These are phyloP conservation scores for Eupristina koningsbergeri DNA, from an alignment of 1,140 invertebrate species.

Conservation along the genomic window DNA sequence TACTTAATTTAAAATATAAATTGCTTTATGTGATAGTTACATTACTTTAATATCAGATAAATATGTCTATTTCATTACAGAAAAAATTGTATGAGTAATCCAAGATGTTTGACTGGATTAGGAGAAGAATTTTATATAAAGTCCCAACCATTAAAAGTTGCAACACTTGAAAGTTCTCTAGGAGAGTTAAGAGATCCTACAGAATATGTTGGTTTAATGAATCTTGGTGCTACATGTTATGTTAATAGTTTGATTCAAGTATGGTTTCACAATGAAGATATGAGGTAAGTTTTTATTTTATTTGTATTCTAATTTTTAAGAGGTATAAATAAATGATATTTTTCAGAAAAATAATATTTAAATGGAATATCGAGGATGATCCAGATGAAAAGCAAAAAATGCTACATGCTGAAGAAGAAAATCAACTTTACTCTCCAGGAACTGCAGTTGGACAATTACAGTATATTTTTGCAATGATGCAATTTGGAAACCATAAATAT, in stretches of 20 bases:
- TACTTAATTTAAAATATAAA: not conserved
- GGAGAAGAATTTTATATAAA: slow-evolving; percentile 75
- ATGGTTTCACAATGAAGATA: slow-evolving; percentile 81
- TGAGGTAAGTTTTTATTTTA: slow-evolving; percentile 69
- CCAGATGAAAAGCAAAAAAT: slow-evolving; percentile 68
- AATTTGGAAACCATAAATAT: slow-evolving; percentile 75
- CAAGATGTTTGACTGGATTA: slow-evolving; percentile 78
- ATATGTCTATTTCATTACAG: slow-evolving; percentile 60
- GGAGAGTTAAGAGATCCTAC: slow-evolving; percentile 72
- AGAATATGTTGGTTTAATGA: slow-evolving; percentile 79
- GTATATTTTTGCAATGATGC: slow-evolving; percentile 80
- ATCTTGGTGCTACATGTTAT: slow-evolving; percentile 84
- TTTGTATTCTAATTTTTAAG: not conserved
- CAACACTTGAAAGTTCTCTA: slow-evolving; percentile 74
- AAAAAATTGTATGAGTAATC: slow-evolving; percentile 79
- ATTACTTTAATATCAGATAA: too few relatives aligned
- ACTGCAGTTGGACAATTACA: slow-evolving; percentile 78
- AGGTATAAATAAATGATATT: slow-evolving; percentile 6
- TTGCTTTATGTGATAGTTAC: too few relatives aligned
- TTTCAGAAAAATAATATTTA: slow-evolving; percentile 77
- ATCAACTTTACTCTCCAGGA: slow-evolving; percentile 66
- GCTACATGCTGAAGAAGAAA: slow-evolving; percentile 55
- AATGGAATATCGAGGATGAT: slow-evolving; percentile 77
- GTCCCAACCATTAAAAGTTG: slow-evolving; percentile 65
- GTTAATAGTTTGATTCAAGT: slow-evolving; percentile 83